A percentile compares a stretch with the other conserved stretches of the same genome.
Evolutionary conservation across 1,140 invertebrate genomes (phyloP).

Genomic region (Lepeophtheirus salmonis): DNA sequence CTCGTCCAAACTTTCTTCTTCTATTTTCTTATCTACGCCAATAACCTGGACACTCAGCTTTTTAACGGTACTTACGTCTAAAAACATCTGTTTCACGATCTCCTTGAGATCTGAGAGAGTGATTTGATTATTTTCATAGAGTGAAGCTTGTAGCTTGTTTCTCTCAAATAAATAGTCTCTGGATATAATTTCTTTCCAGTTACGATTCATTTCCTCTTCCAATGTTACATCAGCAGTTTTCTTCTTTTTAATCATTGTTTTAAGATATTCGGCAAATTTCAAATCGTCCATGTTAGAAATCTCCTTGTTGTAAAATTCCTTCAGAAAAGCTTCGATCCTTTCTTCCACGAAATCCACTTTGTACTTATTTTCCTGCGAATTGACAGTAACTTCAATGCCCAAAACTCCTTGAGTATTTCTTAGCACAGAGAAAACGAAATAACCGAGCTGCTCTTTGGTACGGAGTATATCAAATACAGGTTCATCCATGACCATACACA

Average conservation of each 20-base stretch:
- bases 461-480: slow-evolving; percentile 66
- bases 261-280: slow-evolving; percentile 36
- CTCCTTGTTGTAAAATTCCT: slow-evolving; percentile 36
- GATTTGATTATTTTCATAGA: not conserved
- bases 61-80: not conserved
- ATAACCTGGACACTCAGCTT: not conserved
- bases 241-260: slow-evolving; percentile 49
- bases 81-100: not conserved
- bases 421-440: slow-evolving; percentile 46
- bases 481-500: slow-evolving; percentile 36
- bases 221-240: slow-evolving; percentile 46
- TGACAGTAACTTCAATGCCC: slow-evolving; percentile 47
- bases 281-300: slow-evolving; percentile 38
- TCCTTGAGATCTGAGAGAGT: not conserved
- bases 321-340: slow-evolving; percentile 52
- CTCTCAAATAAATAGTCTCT: slow-evolving; percentile 23
- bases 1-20: not conserved
- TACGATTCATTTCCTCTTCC: slow-evolving; percentile 41
- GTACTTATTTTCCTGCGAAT: slow-evolving; percentile 21
- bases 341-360: slow-evolving; percentile 46
- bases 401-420: slow-evolving; percentile 47
- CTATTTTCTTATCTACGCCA: not conserved
- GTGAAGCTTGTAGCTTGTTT: not conserved
- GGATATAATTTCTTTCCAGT: slow-evolving; percentile 22
- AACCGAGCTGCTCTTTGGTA: slow-evolving; percentile 76